phyloP scores from a whole-genome alignment of 2,113 vertebrate species.

The Pachypanchax playfairii region DNA sequence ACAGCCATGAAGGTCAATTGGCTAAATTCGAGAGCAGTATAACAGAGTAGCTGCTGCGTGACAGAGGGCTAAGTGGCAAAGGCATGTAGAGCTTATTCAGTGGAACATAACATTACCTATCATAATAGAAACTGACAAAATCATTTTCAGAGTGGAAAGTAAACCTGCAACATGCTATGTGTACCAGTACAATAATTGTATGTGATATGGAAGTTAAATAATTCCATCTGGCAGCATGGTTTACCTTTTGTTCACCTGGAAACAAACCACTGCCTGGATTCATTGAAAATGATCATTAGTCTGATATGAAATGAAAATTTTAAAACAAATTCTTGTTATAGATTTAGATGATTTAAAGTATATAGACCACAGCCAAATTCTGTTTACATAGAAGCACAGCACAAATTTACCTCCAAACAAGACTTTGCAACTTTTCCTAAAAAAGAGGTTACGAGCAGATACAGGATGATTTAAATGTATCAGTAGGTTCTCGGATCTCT shows the following conservation, averaged over 20 bases:
- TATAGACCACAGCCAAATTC: neutral
- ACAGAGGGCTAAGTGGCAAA: slow-evolving; percentile 66
- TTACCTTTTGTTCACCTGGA: slow-evolving; percentile 27
- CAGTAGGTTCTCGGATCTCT: neutral
- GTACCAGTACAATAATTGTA: slow-evolving; percentile 51
- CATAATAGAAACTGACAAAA: slow-evolving; percentile 68
- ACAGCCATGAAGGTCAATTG: slow-evolving; percentile 73
- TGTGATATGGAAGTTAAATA: slow-evolving; percentile 48
- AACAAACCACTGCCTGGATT: slow-evolving; percentile 21
- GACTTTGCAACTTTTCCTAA: neutral
- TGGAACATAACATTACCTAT: slow-evolving; percentile 44
- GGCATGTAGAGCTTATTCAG: slow-evolving; percentile 52
- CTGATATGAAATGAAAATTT: slow-evolving; percentile 8
- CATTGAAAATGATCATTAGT: slow-evolving; percentile 24
- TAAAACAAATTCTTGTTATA: slow-evolving; percentile 2
- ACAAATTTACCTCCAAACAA: neutral
- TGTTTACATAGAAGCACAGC: neutral
- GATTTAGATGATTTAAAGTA: slow-evolving; percentile 1
- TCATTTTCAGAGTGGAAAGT: slow-evolving; percentile 46
- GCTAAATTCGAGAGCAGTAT: slow-evolving; percentile 59
- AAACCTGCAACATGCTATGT: slow-evolving; percentile 42
- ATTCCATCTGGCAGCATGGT: slow-evolving; percentile 45
- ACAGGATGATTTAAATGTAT: neutral
- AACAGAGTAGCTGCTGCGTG: slow-evolving; percentile 55
- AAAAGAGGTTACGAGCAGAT: neutral